A percentile compares a stretch with the other conserved stretches of the same genome.
Evolutionary conservation across 1,140 invertebrate species (phyloP).

Genomic region (Drosophila nebulosa): DNA sequence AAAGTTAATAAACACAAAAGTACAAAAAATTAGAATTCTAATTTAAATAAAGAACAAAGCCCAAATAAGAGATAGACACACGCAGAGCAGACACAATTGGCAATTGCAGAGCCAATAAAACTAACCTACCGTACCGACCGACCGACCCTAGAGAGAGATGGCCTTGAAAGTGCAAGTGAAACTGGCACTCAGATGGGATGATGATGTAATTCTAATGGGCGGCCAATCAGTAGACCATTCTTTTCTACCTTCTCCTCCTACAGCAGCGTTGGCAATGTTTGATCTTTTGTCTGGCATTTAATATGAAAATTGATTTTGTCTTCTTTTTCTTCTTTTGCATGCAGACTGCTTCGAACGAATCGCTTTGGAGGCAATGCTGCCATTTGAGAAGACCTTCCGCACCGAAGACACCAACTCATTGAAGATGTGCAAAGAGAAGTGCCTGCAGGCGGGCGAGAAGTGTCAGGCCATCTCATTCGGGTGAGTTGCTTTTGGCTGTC

Average conservation of each 20-base stretch:
- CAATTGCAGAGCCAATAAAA: conserved; percentile 64
- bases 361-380: conserved; percentile 80
- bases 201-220: conserved; percentile 42
- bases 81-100: conserved; percentile 26
- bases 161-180: conserved; percentile 73
- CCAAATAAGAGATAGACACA: background rate
- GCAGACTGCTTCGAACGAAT: conserved; percentile 80
- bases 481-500: conserved; percentile 47
- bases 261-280: background rate
- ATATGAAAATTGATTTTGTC: conserved; percentile 5
- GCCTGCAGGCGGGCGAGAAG: conserved; percentile 74
- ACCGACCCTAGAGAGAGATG: conserved; percentile 37
- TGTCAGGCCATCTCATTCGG: conserved; percentile 80
- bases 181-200: background rate
- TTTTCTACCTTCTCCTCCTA: conserved; percentile 41
- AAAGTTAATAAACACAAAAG: conserved; percentile 48
- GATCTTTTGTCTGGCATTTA: background rate
- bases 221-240: background rate
- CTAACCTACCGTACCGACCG: conserved; percentile 72
- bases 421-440: conserved; percentile 79
- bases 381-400: conserved; percentile 80
- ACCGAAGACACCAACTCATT: conserved; percentile 80
- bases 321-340: conserved; percentile 14
- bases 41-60: conserved; percentile 73
- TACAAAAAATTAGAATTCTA: conserved; percentile 34